phyloP scores from a whole-genome alignment of 1,140 invertebrate species.

The Chironomus tepperi region DNA sequence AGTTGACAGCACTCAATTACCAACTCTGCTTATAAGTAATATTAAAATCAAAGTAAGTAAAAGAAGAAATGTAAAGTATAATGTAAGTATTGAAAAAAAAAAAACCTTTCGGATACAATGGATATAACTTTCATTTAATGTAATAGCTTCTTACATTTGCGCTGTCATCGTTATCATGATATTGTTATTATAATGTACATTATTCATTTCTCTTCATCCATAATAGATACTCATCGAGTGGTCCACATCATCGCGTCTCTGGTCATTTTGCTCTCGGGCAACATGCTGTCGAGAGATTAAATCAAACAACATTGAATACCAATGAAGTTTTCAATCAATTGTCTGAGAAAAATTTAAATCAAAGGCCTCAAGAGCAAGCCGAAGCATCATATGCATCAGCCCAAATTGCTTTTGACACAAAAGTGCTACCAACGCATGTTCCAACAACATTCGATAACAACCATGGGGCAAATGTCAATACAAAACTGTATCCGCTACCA shows the following conservation, averaged over 20 bases:
- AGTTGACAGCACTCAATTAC: too few relatives aligned
- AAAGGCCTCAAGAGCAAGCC: not conserved
- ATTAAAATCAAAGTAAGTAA: too few relatives aligned
- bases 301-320: constrained; percentile 30
- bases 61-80: too few relatives aligned
- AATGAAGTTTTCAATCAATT: constrained; percentile 26
- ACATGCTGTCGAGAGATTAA: constrained; percentile 43
- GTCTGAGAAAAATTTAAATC: not conserved
- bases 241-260: constrained; percentile 39
- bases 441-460: not conserved
- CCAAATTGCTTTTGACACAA: not conserved
- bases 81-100: too few relatives aligned
- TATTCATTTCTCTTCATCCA: not conserved
- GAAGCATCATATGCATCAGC: not conserved
- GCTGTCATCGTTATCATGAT: constrained; percentile 23
- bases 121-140: too few relatives aligned
- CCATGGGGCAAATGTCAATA: not conserved
- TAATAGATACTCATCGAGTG: constrained; percentile 28
- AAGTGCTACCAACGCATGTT: not conserved
- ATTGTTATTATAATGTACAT: not conserved
- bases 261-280: constrained; percentile 47
- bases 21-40: too few relatives aligned
- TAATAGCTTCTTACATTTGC: constrained; percentile 28
- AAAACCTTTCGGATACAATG: too few relatives aligned
- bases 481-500: not conserved